Percentiles rank a stretch among this genome's conserved stretches.
phyloP scores from a whole-genome alignment of 2,797 vertebrate species.

The Schizopygopsis pylzovi region DNA sequence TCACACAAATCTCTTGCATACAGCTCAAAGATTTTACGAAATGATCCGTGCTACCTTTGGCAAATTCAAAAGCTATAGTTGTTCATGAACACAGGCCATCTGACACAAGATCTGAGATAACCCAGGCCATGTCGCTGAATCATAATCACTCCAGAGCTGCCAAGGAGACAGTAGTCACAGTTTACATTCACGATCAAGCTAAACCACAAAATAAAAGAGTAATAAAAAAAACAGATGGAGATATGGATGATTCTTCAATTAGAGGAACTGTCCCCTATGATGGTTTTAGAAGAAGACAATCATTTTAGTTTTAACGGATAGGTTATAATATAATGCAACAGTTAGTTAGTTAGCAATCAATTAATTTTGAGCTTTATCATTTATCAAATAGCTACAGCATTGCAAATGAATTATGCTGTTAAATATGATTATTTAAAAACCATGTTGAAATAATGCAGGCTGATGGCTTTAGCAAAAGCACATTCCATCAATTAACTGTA shows the following conservation, averaged over 20 bases:
- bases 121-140: not conserved
- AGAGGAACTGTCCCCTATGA: not conserved
- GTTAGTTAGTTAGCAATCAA: not conserved
- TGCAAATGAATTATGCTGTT: not conserved
- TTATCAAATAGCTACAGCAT: not conserved
- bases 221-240: conserved; percentile 15
- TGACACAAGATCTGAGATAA: conserved; percentile 23
- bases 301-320: not conserved
- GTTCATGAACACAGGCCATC: conserved; percentile 23
- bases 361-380: not conserved
- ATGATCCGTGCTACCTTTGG: not conserved
- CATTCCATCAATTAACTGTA: not conserved
- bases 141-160: not conserved
- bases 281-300: not conserved
- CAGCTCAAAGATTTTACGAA: not conserved
- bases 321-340: not conserved
- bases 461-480: not conserved
- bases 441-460: not conserved
- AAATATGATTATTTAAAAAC: not conserved
- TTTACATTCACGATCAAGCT: conserved; percentile 1
- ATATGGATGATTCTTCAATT: not conserved
- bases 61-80: not conserved
- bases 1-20: not conserved
- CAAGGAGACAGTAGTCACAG: not conserved
- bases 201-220: conserved; percentile 9